A percentile compares a stretch with the other conserved stretches of the same genome.
phyloP scores from a whole-genome alignment of 30 jellyfish, hydroid and myxozoan genomes.

The Aurelia coerulea region DNA sequence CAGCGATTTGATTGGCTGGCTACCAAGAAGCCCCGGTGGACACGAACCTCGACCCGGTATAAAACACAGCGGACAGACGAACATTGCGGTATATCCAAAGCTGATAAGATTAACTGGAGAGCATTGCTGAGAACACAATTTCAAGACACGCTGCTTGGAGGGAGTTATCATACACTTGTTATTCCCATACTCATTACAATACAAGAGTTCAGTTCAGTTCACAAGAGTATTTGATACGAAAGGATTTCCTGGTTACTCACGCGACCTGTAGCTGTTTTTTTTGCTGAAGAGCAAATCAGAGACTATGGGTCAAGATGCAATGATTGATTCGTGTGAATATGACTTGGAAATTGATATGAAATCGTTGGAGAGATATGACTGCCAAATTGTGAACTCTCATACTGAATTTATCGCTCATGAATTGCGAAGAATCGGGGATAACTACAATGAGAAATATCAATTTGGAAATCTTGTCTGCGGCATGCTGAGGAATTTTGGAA shows the following conservation, averaged over 20 bases:
- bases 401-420: slow-evolving; percentile 11
- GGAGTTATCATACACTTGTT: too few species aligned
- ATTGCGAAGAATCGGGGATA: slow-evolving; percentile 2
- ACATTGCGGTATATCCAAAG: too few species aligned
- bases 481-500: slow-evolving; percentile 14
- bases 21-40: slow-evolving; percentile 7
- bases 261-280: too few species aligned
- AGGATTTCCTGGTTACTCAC: too few species aligned
- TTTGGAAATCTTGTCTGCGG: slow-evolving; percentile 1
- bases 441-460: not conserved
- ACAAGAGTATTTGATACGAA: too few species aligned
- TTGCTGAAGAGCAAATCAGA: not conserved
- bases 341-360: slow-evolving; percentile 7
- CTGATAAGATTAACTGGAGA: too few species aligned
- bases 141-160: too few species aligned
- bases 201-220: too few species aligned
- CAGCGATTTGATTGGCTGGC: slow-evolving; percentile 31
- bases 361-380: not conserved
- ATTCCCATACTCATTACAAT: too few species aligned
- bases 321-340: slow-evolving; percentile 26
- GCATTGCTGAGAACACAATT: too few species aligned
- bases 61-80: too few species aligned
- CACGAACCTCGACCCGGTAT: slow-evolving; percentile 16
- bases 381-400: slow-evolving; percentile 15
- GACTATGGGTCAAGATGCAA: slow-evolving; percentile 29